These are phyloP conservation scores for Craniophora ligustri DNA, from an alignment of 2,888 invertebrate species.

Conservation along the genomic window DNA sequence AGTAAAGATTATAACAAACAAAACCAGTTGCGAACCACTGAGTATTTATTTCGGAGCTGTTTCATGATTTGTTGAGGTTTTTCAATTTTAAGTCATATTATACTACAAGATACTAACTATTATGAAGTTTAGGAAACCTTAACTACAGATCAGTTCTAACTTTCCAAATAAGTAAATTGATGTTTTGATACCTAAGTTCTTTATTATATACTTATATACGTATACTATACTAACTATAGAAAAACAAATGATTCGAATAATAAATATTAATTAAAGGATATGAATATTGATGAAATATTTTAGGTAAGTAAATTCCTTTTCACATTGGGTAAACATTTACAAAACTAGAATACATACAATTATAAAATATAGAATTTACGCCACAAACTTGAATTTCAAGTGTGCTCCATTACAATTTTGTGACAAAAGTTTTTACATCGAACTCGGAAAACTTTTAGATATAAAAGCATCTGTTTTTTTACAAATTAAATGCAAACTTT, in stretches of 20 bases:
- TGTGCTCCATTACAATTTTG: conserved; percentile 4
- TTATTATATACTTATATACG: too few relatives aligned
- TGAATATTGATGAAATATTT: too few relatives aligned
- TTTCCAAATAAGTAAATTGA: too few relatives aligned
- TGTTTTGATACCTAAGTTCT: too few relatives aligned
- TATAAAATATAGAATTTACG: neutral
- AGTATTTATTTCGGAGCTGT: conserved; percentile 6
- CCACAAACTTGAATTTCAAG: conserved; percentile 2
- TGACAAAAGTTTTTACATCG: conserved; percentile 18
- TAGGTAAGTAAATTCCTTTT: neutral
- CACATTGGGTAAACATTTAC: neutral
- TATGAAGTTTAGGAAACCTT: neutral
- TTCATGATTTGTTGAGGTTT: conserved; percentile 22
- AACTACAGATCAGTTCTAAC: neutral
- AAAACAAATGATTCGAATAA: too few relatives aligned
- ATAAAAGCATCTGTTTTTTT: conserved; percentile 5
- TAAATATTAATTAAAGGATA: too few relatives aligned
- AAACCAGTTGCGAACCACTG: conserved; percentile 21
- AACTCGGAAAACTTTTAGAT: conserved; percentile 18
- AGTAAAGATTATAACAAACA: conserved; percentile 35
- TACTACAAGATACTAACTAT: conserved; percentile 1
- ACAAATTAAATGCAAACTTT: neutral
- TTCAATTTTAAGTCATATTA: conserved; percentile 18
- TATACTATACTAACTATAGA: too few relatives aligned
- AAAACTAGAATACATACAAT: neutral